Base-by-base conservation (phyloP, 2,888 invertebrate genomes). In the Pilophorus perplexus region DNA sequence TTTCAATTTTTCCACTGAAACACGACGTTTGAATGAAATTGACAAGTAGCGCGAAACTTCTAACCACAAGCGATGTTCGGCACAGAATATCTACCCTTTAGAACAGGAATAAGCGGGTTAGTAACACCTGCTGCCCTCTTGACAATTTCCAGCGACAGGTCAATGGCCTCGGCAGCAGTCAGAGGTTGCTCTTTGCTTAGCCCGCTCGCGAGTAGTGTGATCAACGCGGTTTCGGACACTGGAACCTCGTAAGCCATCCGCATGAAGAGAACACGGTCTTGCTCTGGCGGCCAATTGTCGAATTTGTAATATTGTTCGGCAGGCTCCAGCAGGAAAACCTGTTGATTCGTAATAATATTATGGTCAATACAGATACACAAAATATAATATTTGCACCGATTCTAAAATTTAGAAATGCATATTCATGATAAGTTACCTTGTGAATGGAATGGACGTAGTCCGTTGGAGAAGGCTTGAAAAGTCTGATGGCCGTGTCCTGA, bases 271-370 rank as follows among this genome's bases (percentile, higher is more conserved):
- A 85, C 84, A 71, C 95, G 82, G 74, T 97, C 96, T 6, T 86
- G 85, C 78, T 98, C 97, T 0, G 91, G 87, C 0, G 94, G 94
- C 93, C 95, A 96, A 77, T 88, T 89, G 78, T 89, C 88, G 69
- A 85, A 80, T 76, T 90, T 90, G 74, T 86, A 88, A 79, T 93
- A 93, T 67, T 86, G 84, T 69, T 93, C 93, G 85, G 83, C 66
- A 84, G 82, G 72, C 76, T 91, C 91, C 70, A 91, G 80, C 70
- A 92, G 81, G 75, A 91, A 81, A 73, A 88, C 82, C 80, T 76
- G 54, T 33, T 8, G 12, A 33, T n/a, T n/a, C n/a, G n/a, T n/a
- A n/a, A n/a, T n/a, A n/a, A n/a, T n/a, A n/a, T n/a, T n/a, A n/a
- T n/a, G n/a, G n/a, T n/a, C n/a, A n/a, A n/a, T n/a, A n/a, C n/a